Evolutionary conservation across 2,113 vertebrate species (phyloP), one percentile per base, ranked within the genome.

Genomic region (Axis porcinus): DNA sequence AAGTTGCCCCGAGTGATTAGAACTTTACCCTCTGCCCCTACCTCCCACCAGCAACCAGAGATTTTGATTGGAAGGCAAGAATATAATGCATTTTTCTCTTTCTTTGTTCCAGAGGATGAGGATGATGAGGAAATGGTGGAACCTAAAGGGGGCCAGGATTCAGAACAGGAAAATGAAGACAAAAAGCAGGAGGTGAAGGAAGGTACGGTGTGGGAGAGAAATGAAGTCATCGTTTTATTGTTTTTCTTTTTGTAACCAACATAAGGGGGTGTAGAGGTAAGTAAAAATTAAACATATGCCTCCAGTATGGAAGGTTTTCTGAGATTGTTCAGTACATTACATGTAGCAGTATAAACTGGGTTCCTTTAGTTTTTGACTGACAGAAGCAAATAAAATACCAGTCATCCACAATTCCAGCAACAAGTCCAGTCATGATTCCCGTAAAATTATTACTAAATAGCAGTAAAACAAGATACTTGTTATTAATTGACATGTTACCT

Each of bases 121-220:
- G 99, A 99, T 70, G 99, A 99, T 83, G 99, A 99, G 96, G 99
- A 99, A 98, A 99, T 99, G 98, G 98, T 99, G 85, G 99, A 99
- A 92, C 98, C 98, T 14, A 99, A 99, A 99, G 98, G 98, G 78
- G 99, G 99, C 62, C 98, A 99, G 3, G 99, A 99, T 87, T 99
- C 99, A 19, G 99, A 99, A 97, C 98, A 95, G 12, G 99, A 99
- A 98, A 99, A 99, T 97, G 99, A 99, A 91, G 99, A 99, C 13
- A 99, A 99, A 92, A 99, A 98, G 96, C 99, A 99, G 97, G 99
- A 99, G 94, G 98, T 98, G 58, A 99, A 99, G 98, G 99, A 99
- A 99, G 99, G 99, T 99, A 99, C 54, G 83, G n/a, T 60, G 6
- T 47, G 16, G 76, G 50, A 67, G 33, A 62, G 79, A 9, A 27